Conservation (phyloP, 2,888 invertebrate species). For the Limnephilus lunatus region DNA sequence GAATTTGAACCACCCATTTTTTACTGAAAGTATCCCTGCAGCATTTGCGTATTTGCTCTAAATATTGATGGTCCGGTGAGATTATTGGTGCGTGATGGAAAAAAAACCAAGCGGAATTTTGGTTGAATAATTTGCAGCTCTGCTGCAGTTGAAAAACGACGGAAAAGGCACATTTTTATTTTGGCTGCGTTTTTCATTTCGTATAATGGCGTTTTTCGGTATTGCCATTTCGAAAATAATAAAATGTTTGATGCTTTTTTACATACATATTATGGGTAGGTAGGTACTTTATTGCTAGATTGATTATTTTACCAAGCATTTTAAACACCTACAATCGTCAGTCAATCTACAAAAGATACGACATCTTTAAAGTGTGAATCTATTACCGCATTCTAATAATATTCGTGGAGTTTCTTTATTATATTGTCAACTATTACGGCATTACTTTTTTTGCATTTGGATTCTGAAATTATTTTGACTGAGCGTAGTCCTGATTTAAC, state of each 20-base stretch:
- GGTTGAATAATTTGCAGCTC: constrained; percentile 43
- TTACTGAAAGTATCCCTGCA: constrained; percentile 26
- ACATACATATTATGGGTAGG: background rate
- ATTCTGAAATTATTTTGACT: too few relatives aligned
- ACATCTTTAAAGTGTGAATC: too few relatives aligned
- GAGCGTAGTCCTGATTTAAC: too few relatives aligned
- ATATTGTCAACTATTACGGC: too few relatives aligned
- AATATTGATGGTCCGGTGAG: constrained; percentile 55
- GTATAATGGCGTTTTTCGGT: background rate
- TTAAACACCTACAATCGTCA: too few relatives aligned
- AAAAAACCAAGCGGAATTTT: constrained; percentile 44
- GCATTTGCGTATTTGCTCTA: constrained; percentile 55
- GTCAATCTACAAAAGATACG: too few relatives aligned
- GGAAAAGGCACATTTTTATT: constrained; percentile 15
- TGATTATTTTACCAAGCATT: background rate
- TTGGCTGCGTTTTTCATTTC: constrained; percentile 35
- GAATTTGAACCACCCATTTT: constrained; percentile 18
- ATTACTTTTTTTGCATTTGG: too few relatives aligned
- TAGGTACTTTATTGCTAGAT: too few relatives aligned
- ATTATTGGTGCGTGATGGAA: constrained; percentile 43
- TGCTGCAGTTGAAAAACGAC: constrained; percentile 24
- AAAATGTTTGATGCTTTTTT: background rate
- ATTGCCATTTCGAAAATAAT: background rate
- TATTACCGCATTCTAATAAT: too few relatives aligned
- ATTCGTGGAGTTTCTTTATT: too few relatives aligned